Percentiles rank a stretch among this genome's conserved stretches.
Evolutionary conservation across 2,888 invertebrate genomes (phyloP).

Genomic region (Plagiodera versicolora): DNA sequence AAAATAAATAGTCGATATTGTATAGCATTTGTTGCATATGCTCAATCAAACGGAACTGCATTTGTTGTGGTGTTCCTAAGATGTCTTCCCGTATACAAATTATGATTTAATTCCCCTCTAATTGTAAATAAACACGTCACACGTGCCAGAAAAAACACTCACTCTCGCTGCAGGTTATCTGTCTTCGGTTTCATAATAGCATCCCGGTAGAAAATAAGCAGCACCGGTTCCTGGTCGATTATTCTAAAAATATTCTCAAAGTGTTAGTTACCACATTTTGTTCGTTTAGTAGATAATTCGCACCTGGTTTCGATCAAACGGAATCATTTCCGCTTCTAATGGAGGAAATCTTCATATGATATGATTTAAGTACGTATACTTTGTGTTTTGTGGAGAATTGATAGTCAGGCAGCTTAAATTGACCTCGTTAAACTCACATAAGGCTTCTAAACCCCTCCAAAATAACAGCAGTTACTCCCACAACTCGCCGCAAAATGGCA

Average conservation of each 20-base stretch:
- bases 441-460: too few species aligned
- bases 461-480: too few species aligned
- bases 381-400: too few species aligned
- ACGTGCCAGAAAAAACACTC: not conserved
- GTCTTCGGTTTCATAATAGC: constrained; percentile 1
- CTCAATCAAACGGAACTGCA: too few species aligned
- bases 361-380: too few species aligned
- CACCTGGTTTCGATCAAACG: not conserved
- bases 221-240: not conserved
- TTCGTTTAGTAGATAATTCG: not conserved
- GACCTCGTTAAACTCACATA: too few species aligned
- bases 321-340: not conserved
- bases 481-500: too few species aligned
- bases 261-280: not conserved
- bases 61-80: too few species aligned
- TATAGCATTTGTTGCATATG: too few species aligned
- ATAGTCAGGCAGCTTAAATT: too few species aligned
- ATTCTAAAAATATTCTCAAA: not conserved
- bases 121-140: not conserved
- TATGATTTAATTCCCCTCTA: not conserved
- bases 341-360: not conserved
- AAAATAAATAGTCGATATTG: too few species aligned
- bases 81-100: too few species aligned
- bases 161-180: not conserved
- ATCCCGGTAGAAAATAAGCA: not conserved